Conservation (phyloP, 2,797 vertebrate genomes). For the Xerus rutilus region DNA sequence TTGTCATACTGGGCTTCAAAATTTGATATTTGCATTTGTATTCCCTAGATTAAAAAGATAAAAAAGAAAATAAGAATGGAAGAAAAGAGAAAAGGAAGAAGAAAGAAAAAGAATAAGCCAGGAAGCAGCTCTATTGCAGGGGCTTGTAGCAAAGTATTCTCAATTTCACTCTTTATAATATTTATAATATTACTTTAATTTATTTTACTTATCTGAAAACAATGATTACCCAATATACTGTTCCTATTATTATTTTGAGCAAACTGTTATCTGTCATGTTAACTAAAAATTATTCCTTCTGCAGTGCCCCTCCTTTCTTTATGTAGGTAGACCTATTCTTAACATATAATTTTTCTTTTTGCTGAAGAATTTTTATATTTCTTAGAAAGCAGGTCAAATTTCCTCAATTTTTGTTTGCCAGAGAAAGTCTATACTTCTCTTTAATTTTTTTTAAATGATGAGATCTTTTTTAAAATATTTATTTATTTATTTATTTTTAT, state of each 20-base stretch:
- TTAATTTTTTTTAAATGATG: neutral
- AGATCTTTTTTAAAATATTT: too few species aligned
- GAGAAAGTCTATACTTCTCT: neutral
- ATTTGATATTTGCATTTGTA: neutral
- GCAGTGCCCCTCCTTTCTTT: neutral
- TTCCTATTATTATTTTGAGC: neutral
- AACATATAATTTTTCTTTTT: neutral
- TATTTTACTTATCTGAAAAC: neutral
- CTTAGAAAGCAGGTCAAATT: neutral
- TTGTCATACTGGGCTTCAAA: neutral
- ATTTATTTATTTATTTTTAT: too few species aligned
- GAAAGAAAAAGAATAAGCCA: neutral
- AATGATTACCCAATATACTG: neutral
- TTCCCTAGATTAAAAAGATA: conserved; percentile 38
- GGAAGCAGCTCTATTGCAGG: neutral
- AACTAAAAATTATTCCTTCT: neutral
- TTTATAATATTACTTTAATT: neutral
- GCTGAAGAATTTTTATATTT: neutral
- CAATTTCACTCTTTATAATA: neutral
- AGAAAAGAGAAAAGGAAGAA: too few species aligned
- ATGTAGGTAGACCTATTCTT: neutral
- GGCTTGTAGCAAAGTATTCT: neutral
- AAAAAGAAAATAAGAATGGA: neutral
- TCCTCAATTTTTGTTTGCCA: neutral
- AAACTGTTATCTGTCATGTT: neutral